A percentile compares a stretch with the other conserved stretches of the same genome.
These are phyloP conservation scores for Chroicocephalus ridibundus DNA, from an alignment of 2,113 vertebrate species.

Conservation along the genomic window DNA sequence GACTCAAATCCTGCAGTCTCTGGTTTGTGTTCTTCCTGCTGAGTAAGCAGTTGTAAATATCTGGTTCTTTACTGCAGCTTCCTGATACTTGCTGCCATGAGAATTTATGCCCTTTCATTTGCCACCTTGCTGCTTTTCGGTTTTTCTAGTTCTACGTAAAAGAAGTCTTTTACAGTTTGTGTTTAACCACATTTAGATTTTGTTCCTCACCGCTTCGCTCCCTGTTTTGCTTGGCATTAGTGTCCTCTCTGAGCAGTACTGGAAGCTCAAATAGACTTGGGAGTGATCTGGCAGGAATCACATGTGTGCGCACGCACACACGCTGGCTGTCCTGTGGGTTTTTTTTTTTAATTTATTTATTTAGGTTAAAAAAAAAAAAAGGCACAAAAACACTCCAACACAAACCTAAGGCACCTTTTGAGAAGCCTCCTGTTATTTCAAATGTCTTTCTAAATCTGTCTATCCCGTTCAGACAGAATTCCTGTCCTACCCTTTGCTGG, in stretches of 20 bases:
- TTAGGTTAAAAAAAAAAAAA: fast-evolving
- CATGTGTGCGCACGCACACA: fast-evolving
- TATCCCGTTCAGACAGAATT: not conserved
- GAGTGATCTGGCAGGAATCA: fast-evolving
- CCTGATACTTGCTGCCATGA: too few species aligned
- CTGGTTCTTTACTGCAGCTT: not conserved
- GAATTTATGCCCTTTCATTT: not conserved
- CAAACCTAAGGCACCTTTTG: not conserved
- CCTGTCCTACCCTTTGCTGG: not conserved
- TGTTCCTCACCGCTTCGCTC: not conserved
- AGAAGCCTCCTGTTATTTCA: not conserved
- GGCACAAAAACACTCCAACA: not conserved
- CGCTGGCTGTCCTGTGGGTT: too few species aligned
- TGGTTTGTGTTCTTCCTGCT: not conserved
- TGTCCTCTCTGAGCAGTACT: not conserved
- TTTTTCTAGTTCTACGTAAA: too few species aligned
- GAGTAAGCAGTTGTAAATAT: not conserved
- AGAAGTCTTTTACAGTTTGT: not conserved
- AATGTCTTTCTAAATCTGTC: not conserved
- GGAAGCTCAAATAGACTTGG: not conserved
- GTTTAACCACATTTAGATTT: not conserved
- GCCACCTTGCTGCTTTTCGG: not conserved
- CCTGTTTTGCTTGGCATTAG: not conserved
- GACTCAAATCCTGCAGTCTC: not conserved
- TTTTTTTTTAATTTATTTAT: not conserved